Conservation (phyloP, 2,888 invertebrate genomes). For the Rhabditoides inermis region DNA sequence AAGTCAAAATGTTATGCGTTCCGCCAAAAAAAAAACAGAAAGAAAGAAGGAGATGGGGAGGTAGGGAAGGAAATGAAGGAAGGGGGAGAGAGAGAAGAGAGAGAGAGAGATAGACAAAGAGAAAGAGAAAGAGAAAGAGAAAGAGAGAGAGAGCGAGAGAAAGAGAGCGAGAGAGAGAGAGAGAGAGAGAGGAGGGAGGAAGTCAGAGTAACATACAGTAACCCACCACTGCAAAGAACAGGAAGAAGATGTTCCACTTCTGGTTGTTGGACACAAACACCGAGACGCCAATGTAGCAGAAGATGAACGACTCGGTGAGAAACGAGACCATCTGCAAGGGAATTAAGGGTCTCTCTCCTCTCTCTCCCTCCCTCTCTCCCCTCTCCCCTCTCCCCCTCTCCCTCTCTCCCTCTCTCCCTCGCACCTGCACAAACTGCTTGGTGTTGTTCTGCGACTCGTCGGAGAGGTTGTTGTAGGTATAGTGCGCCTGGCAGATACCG, state of each 20-base stretch:
- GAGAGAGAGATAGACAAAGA: neutral
- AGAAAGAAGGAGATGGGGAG: slow-evolving; percentile 1
- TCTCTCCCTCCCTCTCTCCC: too few relatives aligned
- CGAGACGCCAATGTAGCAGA: slow-evolving; percentile 94
- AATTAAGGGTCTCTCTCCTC: too few relatives aligned
- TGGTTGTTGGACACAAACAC: slow-evolving; percentile 65
- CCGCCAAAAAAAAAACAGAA: too few relatives aligned
- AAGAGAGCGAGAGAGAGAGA: too few relatives aligned
- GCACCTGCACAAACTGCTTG: slow-evolving; percentile 64
- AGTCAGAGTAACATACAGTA: too few relatives aligned
- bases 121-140: too few relatives aligned
- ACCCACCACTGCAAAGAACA: slow-evolving; percentile 81
- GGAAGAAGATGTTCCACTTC: slow-evolving; percentile 83
- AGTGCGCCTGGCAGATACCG: slow-evolving; percentile 97
- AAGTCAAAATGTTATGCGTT: too few relatives aligned
- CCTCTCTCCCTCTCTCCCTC: too few relatives aligned
- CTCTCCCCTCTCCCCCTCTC: too few relatives aligned
- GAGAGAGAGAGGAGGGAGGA: too few relatives aligned
- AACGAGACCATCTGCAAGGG: slow-evolving; percentile 83
- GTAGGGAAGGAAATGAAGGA: neutral
- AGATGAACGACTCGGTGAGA: slow-evolving; percentile 93
- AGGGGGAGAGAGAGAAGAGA: neutral
- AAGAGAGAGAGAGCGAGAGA: too few relatives aligned
- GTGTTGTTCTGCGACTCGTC: slow-evolving; percentile 76
- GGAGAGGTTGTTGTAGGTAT: slow-evolving; percentile 91